phyloP scores from a whole-genome alignment of 2,113 vertebrate species.

The Malurus melanocephalus region DNA sequence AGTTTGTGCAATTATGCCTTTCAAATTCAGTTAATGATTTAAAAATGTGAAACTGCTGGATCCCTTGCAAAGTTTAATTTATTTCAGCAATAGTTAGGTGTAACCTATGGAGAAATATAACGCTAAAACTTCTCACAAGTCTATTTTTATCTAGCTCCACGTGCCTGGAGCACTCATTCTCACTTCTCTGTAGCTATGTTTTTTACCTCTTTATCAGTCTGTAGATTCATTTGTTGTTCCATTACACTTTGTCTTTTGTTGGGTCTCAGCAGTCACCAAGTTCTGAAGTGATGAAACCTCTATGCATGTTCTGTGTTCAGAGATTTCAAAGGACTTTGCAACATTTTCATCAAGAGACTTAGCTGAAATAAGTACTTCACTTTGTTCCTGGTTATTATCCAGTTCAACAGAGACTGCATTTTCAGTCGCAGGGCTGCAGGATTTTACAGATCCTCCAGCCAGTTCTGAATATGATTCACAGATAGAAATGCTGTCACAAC shows the following conservation, averaged over 20 bases:
- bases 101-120: not conserved
- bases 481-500: conserved; percentile 58
- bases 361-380: not conserved
- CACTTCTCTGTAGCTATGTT: not conserved
- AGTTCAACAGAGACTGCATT: conserved; percentile 28
- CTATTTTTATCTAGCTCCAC: not conserved
- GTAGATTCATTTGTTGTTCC: not conserved
- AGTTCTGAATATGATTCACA: conserved; percentile 69
- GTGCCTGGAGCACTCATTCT: not conserved
- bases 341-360: conserved; percentile 22
- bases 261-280: not conserved
- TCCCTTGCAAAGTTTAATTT: not conserved
- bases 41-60: conserved; percentile 2
- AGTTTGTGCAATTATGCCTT: not conserved
- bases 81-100: not conserved
- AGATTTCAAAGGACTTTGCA: conserved; percentile 30
- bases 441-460: conserved; percentile 46
- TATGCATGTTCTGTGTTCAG: not conserved
- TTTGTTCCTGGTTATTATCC: conserved; percentile 37
- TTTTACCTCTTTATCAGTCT: conserved; percentile 66
- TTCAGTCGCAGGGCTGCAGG: conserved; percentile 47
- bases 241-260: not conserved
- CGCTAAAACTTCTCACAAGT: not conserved
- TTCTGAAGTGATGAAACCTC: conserved; percentile 19
- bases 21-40: not conserved